Evolutionary conservation across 2,888 invertebrate species (phyloP).

Genomic region (Resseliella maxima): DNA sequence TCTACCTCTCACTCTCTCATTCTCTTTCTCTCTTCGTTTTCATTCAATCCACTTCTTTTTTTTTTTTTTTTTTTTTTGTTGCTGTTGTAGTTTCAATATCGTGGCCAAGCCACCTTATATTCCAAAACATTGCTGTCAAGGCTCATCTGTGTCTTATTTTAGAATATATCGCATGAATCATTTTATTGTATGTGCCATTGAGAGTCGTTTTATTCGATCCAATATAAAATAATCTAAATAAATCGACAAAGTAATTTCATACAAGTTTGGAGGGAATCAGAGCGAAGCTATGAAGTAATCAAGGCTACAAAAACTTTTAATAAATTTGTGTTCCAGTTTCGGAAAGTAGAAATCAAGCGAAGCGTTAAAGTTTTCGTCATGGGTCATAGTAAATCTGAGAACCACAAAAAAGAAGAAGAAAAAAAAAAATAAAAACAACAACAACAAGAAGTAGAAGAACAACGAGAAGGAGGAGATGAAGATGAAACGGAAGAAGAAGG

Average conservation of each 20-base stretch:
- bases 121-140: not conserved
- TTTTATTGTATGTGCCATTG: too few relatives aligned
- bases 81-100: not conserved
- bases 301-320: not conserved
- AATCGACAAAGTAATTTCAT: not conserved
- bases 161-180: not conserved
- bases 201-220: not conserved
- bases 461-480: not conserved
- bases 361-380: constrained; percentile 2
- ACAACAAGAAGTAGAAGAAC: too few relatives aligned
- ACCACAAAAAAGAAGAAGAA: not conserved
- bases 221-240: not conserved
- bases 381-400: not conserved
- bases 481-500: too few relatives aligned
- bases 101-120: not conserved
- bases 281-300: not conserved
- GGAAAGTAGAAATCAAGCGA: not conserved
- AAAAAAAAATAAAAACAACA: not conserved
- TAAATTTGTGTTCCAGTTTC: not conserved
- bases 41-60: not conserved
- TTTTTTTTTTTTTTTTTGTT: not conserved
- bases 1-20: too few relatives aligned
- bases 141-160: not conserved
- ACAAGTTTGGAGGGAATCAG: constrained; percentile 10
- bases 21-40: too few relatives aligned